A percentile compares a stretch with the other conserved stretches of the same genome.
These are phyloP conservation scores for Diphyllodes magnificus DNA, from an alignment of 2,113 vertebrate genomes.

Conservation along the genomic window DNA sequence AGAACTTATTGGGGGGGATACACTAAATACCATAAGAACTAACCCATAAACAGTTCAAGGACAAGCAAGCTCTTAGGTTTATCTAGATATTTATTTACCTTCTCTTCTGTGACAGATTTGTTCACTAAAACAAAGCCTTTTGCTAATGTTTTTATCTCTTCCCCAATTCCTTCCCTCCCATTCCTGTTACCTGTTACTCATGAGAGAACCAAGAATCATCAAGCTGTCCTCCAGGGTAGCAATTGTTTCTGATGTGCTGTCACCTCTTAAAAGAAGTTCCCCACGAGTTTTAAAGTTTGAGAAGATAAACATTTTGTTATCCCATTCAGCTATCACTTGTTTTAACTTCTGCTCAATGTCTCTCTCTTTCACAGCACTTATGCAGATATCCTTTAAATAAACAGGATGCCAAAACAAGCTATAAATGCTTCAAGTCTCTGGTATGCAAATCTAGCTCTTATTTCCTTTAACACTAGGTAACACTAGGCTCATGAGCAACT, in stretches of 20 bases:
- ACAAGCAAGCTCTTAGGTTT: neutral
- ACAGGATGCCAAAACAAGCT: neutral
- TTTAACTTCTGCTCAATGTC: constrained; percentile 95
- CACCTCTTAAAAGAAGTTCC: constrained; percentile 89
- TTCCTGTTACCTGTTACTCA: constrained; percentile 86
- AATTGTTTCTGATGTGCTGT: constrained; percentile 89
- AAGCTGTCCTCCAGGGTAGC: constrained; percentile 91
- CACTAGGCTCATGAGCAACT: neutral
- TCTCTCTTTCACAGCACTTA: constrained; percentile 90
- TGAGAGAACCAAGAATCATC: constrained; percentile 89
- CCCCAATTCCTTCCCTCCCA: too few species aligned
- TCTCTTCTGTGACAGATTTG: neutral
- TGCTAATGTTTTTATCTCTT: neutral
- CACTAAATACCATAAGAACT: neutral
- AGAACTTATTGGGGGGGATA: neutral
- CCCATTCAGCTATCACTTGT: constrained; percentile 91
- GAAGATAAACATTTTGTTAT: constrained; percentile 85
- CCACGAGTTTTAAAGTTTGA: constrained; percentile 89
- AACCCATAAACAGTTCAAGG: neutral
- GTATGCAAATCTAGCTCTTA: neutral
- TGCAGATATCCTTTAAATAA: constrained; percentile 85
- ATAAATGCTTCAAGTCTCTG: neutral
- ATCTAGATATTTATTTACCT: neutral
- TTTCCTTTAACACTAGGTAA: neutral
- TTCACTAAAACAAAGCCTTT: neutral